Evolutionary conservation across 2,888 invertebrate species (phyloP), one percentile per base, ranked within the genome.

Genomic region (Lamellibrachia columna): DNA sequence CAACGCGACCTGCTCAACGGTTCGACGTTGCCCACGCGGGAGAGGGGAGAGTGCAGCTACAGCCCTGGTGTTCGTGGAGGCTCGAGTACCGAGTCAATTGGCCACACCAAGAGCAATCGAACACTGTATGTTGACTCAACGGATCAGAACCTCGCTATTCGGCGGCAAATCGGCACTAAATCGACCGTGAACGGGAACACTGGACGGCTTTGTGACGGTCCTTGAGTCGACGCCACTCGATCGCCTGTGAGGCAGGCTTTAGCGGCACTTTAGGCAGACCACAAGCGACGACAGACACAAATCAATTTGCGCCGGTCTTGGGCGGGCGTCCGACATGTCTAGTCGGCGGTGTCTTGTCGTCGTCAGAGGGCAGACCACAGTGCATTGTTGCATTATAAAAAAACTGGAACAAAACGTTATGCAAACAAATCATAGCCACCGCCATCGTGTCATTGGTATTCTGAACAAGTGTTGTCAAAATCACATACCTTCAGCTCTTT

Each of bases 141-240:
- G 75, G 22, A 75, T 75, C 22, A 75, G 75, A n/a, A 15, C 2
- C 75, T 75, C 22, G 75, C 75, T 75, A 75, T 75, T 75, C 75
- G 75, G 22, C 22, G 75, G 75, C 75, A n/a, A 75, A 22, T 75
- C 75, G 75, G 22, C 75, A 4, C 75, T 75, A 75, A 75, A 75
- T 75, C 75, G 75, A 75, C 75, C 75, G 75, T 75, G 75, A 75
- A 75, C 75, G 22, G 75, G 75, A 75, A 75, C 75, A 75, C 75
- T 75, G 22, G 75, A 75, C 22, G 75, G 22, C 22, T 75, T 75
- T 22, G 22, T 22, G 1, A 4, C 22, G 55, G 75, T 22, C 22
- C 6, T 2, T 75, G 75, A 75, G 75, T 6, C 22, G 75, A 15
- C 22, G 75, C 75, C 75, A 75, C 75, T 75, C 75, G 75, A 75